A percentile compares a stretch with the other conserved stretches of the same genome.
phyloP scores from a whole-genome alignment of 1,140 invertebrate species.

The Drosophila busckii region DNA sequence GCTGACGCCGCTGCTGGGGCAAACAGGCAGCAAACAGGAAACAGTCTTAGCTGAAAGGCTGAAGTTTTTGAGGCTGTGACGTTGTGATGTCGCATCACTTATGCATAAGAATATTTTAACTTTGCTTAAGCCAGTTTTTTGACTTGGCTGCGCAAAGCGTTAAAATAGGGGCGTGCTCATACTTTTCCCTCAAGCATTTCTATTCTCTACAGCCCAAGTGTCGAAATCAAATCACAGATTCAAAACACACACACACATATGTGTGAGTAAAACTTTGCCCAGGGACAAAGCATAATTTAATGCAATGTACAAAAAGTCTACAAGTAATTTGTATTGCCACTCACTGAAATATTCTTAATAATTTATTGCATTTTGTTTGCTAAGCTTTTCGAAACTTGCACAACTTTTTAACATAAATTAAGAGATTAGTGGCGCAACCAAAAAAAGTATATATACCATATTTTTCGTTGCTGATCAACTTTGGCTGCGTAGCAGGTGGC shows the following conservation, averaged over 20 bases:
- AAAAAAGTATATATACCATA: conserved; percentile 1
- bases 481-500: conserved; percentile 34
- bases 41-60: conserved; percentile 12
- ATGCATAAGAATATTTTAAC: conserved; percentile 76
- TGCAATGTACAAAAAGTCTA: conserved; percentile 49
- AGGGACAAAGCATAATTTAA: conserved; percentile 46
- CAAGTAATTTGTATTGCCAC: conserved; percentile 4
- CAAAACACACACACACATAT: conserved; percentile 9
- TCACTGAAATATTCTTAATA: conserved; percentile 60
- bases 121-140: conserved; percentile 69
- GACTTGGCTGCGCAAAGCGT: conserved; percentile 37
- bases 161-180: too few relatives aligned
- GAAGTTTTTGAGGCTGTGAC: conserved; percentile 31
- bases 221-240: conserved; percentile 44
- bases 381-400: conserved; percentile 62
- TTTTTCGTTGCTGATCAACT: too few relatives aligned
- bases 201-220: conserved; percentile 18
- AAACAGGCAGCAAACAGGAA: not conserved
- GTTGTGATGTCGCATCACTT: conserved; percentile 54
- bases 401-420: conserved; percentile 74
- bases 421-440: conserved; percentile 56
- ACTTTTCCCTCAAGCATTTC: conserved; percentile 51
- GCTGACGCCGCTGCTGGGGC: not conserved
- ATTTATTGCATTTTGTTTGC: conserved; percentile 72
- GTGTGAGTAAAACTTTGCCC: conserved; percentile 33